Evolutionary conservation across 2,888 invertebrate species (phyloP).

Genomic region (Laspeyria flexula): DNA sequence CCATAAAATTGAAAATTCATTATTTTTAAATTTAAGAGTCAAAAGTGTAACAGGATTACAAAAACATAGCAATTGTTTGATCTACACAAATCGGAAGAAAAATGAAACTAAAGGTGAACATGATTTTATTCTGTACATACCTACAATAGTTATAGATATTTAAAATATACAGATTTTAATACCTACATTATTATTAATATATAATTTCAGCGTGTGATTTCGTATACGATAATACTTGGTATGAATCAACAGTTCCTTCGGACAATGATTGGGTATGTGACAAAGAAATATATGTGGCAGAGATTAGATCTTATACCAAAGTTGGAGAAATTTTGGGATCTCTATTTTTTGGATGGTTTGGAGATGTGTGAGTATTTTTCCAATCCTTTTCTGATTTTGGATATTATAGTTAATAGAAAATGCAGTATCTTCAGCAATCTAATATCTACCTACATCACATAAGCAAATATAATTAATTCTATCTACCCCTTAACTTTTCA

Average conservation of each 20-base stretch:
- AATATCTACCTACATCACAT: too few species aligned
- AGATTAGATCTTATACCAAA: slow-evolving; percentile 60
- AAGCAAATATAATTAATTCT: too few species aligned
- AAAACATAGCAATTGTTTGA: slow-evolving; percentile 55
- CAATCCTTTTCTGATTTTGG: background rate
- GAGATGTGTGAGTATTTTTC: slow-evolving; percentile 59
- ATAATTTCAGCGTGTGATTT: slow-evolving; percentile 58
- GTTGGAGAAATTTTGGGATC: slow-evolving; percentile 64
- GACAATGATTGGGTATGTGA: slow-evolving; percentile 70
- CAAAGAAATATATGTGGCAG: slow-evolving; percentile 60
- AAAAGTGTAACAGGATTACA: slow-evolving; percentile 19
- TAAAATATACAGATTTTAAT: too few species aligned
- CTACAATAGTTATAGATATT: too few species aligned
- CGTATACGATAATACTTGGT: slow-evolving; percentile 66
- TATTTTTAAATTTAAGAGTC: slow-evolving; percentile 17
- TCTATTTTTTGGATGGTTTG: slow-evolving; percentile 67
- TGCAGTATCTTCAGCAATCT: too few species aligned
- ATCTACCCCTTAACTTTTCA: too few species aligned
- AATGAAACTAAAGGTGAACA: slow-evolving; percentile 31
- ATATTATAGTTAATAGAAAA: too few species aligned
- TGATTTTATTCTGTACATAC: too few species aligned
- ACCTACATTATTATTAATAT: background rate
- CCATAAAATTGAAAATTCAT: too few species aligned
- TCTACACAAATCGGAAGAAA: slow-evolving; percentile 35
- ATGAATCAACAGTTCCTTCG: slow-evolving; percentile 59